Base-by-base conservation (phyloP, 2,888 invertebrate genomes). In the Podabrus alpinus region DNA sequence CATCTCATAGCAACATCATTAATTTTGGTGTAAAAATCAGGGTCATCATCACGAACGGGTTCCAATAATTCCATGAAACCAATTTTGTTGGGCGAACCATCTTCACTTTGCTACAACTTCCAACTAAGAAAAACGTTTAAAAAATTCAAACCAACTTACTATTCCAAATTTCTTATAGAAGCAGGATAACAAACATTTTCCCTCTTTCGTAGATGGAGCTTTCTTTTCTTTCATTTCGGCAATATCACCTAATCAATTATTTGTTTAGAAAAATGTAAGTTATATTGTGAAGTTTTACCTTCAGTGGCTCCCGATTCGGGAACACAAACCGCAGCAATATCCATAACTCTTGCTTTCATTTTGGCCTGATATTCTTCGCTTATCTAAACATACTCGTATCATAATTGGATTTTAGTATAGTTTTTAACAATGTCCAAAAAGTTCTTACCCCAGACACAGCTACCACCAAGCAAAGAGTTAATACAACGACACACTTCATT, bases 171-270 rank as follows among this genome's bases (percentile, higher is more conserved):
- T 88, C 79, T 82, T 88, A 72, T 87, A 88, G 16, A 89, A 83
- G 73, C 90, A 90, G 7, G 88, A 87, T 72, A 88, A 77, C 60
- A 89, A 83, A 78, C 90, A 90, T 79, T 87, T 88, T 0, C 87
- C 87, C 59, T 82, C 85, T n/a, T 81, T 62, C 5, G 9, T 86
- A 0, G 86, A 83, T 0, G 90, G 89, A 25, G 88, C 72, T 76
- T 88, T 86, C 75, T 88, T 87, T 21, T 86, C 82, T 68, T 88
- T 79, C 17, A 83, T 25, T 10, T 70, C 72, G n/a, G 75, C 73
- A 13, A 81, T 73, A 64, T 82, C 82, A 13, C 74, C 82, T 82
- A 45, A 70, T 11, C 10, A 68, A 13, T 29, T 3, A 66, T 4
- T 9, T 1, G 7, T 4, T 11, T 29, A 19, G n/a, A 2, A 19